Evolutionary conservation across 2,888 invertebrate genomes (phyloP), one percentile per base, ranked within the genome.

Genomic region (Amphipoea lucens): DNA sequence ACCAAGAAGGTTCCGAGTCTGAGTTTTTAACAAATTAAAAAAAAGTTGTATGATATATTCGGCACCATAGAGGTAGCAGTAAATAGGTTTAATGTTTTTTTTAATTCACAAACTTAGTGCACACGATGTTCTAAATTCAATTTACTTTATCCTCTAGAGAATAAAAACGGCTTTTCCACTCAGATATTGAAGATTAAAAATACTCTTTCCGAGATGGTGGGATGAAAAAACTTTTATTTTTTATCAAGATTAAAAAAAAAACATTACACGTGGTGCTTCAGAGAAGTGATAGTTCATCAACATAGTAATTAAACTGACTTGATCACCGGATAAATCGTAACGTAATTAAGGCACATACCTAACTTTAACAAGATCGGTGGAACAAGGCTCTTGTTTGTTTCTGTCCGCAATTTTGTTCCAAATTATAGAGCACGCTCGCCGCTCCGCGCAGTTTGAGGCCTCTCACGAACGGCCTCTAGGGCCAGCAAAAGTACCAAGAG

Each of bases 371-470:
- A 90, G 88, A 84, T 84, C 81, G 74, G 60, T 42, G 63, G n/a
- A 82, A 88, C 81, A 83, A 85, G 85, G 76, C 75, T 85, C 86
- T 90, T 92, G 92, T 92, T 92, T 91, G 92, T 92, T 92, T 91
- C 90, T 91, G 85, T 88, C 88, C 81, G 89, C 87, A 92, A 92
- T 91, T 90, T 89, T 84, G 82, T 86, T 74, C 68, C 74, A 91
- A 92, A 92, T 92, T 92, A 92, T 86, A 91, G 90, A 89, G 87
- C 85, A 72, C 80, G 71, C 62, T 75, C 76, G 71, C 83, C 86
- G 88, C 87, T 76, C 74, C 66, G 71, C 78, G 71, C 66, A 86
- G 78, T 79, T 69, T 54, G 76, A 78, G 76, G 86, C 85, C 86
- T 82, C 87, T 90, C 88, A 88, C 78, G 85, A 86, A 80, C 74